phyloP scores from a whole-genome alignment of 2,797 vertebrate genomes.

The Acanthurus tractus region DNA sequence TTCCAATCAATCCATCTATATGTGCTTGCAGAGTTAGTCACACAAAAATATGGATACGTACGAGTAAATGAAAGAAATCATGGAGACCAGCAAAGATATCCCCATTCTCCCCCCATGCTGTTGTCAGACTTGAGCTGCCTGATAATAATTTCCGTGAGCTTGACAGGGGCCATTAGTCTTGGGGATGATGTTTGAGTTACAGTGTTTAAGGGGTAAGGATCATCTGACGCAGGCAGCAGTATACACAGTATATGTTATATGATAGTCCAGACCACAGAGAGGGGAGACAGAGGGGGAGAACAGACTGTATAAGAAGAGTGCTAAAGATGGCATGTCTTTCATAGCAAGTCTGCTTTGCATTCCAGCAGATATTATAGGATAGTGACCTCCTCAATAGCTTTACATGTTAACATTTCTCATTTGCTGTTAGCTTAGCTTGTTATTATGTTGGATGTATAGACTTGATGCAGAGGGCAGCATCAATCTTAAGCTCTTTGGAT shows the following conservation, averaged over 20 bases:
- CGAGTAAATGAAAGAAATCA: slow-evolving; percentile 21
- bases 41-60: slow-evolving; percentile 30
- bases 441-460: background rate
- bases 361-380: background rate
- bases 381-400: background rate
- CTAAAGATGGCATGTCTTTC: slow-evolving; percentile 54
- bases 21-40: slow-evolving; percentile 3
- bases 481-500: background rate
- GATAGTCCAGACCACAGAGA: slow-evolving; percentile 51
- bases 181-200: slow-evolving; percentile 73
- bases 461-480: background rate
- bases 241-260: slow-evolving; percentile 52
- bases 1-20: slow-evolving; percentile 14
- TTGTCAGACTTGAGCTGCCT: slow-evolving; percentile 50
- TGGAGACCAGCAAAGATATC: slow-evolving; percentile 20
- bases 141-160: slow-evolving; percentile 74
- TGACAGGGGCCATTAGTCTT: slow-evolving; percentile 77
- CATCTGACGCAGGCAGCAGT: slow-evolving; percentile 38
- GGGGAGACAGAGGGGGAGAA: slow-evolving; percentile 28
- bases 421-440: background rate
- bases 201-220: slow-evolving; percentile 60
- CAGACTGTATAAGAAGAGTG: slow-evolving; percentile 43
- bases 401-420: background rate
- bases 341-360: slow-evolving; percentile 8
- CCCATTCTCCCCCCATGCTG: slow-evolving; percentile 35